Evolutionary conservation across 2,113 vertebrate species (phyloP), one percentile per base, ranked within the genome.

Genomic region (Helogale parvula): DNA sequence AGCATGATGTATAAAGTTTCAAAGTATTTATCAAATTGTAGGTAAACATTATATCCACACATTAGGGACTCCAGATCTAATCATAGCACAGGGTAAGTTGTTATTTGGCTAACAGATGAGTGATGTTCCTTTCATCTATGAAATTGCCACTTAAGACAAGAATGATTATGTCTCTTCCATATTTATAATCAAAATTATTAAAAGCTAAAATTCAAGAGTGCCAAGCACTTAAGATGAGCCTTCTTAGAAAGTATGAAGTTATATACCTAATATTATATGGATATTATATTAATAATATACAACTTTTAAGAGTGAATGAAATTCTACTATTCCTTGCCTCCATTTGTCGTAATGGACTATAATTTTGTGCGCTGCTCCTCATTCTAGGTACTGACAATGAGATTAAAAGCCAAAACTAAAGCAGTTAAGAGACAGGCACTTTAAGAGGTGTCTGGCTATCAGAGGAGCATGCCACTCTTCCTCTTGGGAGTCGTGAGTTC

Each of bases 161-260:
- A 66, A 94, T 90, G n/a, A 94, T 41, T 79, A 29, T 52, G 10
- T 81, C 33, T 86, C 45, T 63, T 31, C 50, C 17, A 50, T 15
- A 77, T 14, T 74, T 93, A 9, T 54, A 87, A n/a, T 72, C 90
- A 88, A 90, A 97, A 92, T 83, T 65, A 71, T 79, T 93, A 86
- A 72, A 88, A 29, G 47, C 54, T 81, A 90, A 77, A 93, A 93
- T 45, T 83, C 74, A 84, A 80, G 9, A 92, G 12, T 60, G 5
- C n/a, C 77, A 87, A 97, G 38, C 45, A 88, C 54, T 88, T 91
- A 71, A 71, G 54, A 72, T 16, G 81, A 63, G 10, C 29, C 45
- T 82, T 79, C 77, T 81, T 89, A 16, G 15, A n/a, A 94, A 96
- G 15, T 72, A 14, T 94, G 4, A 84, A 66, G 12, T 3, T 72